phyloP scores from a whole-genome alignment of 2,113 vertebrate genomes.

The Channa argus region DNA sequence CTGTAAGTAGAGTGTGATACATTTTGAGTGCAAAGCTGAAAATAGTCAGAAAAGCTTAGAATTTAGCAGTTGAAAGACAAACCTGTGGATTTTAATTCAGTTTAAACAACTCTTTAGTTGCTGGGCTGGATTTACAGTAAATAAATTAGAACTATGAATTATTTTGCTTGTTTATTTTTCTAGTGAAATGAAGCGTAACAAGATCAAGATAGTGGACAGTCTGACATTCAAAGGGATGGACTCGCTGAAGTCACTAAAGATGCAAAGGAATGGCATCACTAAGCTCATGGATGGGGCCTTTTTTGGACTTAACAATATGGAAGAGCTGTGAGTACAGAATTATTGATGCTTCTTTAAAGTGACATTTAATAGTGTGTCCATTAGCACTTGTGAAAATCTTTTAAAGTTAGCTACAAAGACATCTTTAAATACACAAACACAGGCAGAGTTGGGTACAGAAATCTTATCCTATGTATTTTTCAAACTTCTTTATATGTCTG shows the following conservation, averaged over 20 bases:
- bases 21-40: neutral
- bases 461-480: too few relatives aligned
- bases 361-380: neutral
- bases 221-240: conserved; percentile 97
- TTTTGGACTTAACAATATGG: conserved; percentile 96
- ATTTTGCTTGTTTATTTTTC: conserved; percentile 7
- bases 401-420: neutral
- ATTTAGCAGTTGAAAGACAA: neutral
- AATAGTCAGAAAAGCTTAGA: neutral
- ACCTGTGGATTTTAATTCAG: neutral
- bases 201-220: conserved; percentile 94
- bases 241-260: conserved; percentile 92
- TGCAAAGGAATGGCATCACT: conserved; percentile 95
- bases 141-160: neutral
- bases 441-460: neutral
- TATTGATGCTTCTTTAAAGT: neutral
- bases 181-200: conserved; percentile 96
- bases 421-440: neutral
- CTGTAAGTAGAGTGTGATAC: conserved; percentile 86
- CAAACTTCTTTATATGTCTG: too few relatives aligned
- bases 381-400: neutral
- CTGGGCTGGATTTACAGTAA: neutral
- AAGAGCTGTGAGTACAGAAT: conserved; percentile 81
- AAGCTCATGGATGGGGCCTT: conserved; percentile 97
- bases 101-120: neutral